Conservation (phyloP, 2,797 vertebrate genomes). For the Sarcoramphus papa region DNA sequence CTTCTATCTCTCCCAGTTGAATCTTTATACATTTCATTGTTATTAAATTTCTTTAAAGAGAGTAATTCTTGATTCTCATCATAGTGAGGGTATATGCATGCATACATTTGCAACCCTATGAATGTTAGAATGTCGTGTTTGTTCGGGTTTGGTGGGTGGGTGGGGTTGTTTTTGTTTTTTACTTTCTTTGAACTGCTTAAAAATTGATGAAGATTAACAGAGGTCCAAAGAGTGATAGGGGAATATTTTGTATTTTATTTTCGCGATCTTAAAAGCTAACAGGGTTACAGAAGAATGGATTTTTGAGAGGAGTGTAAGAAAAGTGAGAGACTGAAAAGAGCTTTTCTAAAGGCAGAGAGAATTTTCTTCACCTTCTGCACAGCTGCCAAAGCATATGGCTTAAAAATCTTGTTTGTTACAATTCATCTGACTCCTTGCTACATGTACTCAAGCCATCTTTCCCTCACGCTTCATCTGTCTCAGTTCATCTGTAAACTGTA, state of each 20-base stretch:
- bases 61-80: neutral
- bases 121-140: neutral
- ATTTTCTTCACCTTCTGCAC: slow-evolving; percentile 23
- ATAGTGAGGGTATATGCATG: neutral
- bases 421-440: neutral
- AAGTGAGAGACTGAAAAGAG: neutral
- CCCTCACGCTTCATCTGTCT: slow-evolving; percentile 25
- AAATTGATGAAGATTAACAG: neutral
- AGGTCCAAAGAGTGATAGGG: neutral
- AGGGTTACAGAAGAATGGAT: neutral
- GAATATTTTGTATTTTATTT: neutral
- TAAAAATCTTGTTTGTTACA: slow-evolving; percentile 1
- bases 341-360: neutral
- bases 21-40: neutral
- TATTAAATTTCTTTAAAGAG: neutral
- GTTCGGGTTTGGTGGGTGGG: neutral
- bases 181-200: neutral
- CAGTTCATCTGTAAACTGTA: slow-evolving; percentile 12
- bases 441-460: neutral
- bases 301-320: neutral
- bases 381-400: neutral
- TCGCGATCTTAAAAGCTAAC: neutral
- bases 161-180: neutral
- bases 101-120: neutral
- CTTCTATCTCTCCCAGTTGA: neutral